phyloP scores from a whole-genome alignment of 2,113 vertebrate species.

The Ciconia boyciana region DNA sequence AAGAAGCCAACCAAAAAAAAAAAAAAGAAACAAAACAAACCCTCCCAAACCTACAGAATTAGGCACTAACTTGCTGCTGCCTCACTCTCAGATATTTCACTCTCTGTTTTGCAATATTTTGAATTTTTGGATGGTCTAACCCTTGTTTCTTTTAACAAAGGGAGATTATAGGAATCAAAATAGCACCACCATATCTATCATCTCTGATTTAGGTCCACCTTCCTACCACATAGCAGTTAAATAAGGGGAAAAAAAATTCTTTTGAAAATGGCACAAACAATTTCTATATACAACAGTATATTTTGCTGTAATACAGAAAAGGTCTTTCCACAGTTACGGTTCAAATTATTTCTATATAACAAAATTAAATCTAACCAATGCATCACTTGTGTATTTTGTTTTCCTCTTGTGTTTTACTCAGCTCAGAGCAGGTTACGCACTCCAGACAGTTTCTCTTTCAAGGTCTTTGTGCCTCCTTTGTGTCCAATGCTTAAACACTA shows the following conservation, averaged over 20 bases:
- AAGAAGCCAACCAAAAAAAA: neutral
- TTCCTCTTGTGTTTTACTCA: neutral
- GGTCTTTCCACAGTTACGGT: neutral
- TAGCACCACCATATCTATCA: neutral
- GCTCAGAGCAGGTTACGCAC: neutral
- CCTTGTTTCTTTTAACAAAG: neutral
- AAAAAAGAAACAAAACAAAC: neutral
- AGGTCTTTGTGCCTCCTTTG: neutral
- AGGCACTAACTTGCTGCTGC: neutral
- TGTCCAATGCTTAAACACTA: neutral
- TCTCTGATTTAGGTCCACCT: neutral
- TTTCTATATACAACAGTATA: neutral
- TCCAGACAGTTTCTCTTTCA: neutral
- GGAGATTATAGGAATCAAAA: neutral
- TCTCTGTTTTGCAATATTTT: rapidly evolving
- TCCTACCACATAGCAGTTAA: neutral
- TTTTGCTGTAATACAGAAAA: neutral
- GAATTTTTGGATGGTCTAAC: neutral
- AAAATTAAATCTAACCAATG: neutral
- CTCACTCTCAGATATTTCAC: neutral
- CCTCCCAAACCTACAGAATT: neutral
- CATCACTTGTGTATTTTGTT: neutral
- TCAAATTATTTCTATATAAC: neutral
- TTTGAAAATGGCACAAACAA: neutral
- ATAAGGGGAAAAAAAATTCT: rapidly evolving